Percentiles rank a stretch among this genome's conserved stretches.
Conservation (phyloP, 1,140 invertebrate species). For the Fopius arisanus region DNA sequence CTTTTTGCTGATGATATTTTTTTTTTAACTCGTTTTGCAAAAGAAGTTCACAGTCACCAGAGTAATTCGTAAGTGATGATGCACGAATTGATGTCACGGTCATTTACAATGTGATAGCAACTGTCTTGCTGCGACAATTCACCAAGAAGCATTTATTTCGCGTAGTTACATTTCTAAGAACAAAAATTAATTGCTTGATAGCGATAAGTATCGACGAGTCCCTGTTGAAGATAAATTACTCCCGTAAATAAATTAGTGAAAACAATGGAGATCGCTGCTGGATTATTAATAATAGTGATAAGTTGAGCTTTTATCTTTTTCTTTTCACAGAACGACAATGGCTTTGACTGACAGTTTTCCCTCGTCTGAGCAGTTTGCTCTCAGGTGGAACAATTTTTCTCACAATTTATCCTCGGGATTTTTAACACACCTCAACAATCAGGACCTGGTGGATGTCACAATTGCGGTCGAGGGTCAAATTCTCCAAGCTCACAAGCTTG, state of each 20-base stretch:
- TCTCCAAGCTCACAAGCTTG: constrained; percentile 82
- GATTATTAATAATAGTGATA: too few species aligned
- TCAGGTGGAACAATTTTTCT: constrained; percentile 79
- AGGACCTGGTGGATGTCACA: constrained; percentile 82
- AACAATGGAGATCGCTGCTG: too few species aligned
- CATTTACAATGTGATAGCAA: constrained; percentile 4
- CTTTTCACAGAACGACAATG: background rate
- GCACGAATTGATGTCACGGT: background rate
- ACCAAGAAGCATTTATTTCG: background rate
- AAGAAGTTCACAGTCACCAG: background rate
- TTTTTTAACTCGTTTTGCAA: background rate
- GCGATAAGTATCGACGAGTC: too few species aligned
- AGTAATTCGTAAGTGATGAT: background rate
- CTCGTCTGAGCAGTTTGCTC: constrained; percentile 73
- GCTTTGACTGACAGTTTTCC: constrained; percentile 31
- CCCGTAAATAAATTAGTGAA: too few species aligned
- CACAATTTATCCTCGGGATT: constrained; percentile 75
- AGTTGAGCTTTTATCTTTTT: background rate
- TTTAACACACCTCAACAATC: constrained; percentile 72
- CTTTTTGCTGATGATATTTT: background rate
- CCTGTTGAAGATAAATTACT: too few species aligned
- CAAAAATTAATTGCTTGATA: too few species aligned
- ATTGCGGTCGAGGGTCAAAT: constrained; percentile 81
- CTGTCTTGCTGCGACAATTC: background rate
- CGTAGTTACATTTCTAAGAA: background rate